Evolutionary conservation across 2,888 invertebrate genomes (phyloP), one percentile per base, ranked within the genome.

Genomic region (Cerastoderma edule): DNA sequence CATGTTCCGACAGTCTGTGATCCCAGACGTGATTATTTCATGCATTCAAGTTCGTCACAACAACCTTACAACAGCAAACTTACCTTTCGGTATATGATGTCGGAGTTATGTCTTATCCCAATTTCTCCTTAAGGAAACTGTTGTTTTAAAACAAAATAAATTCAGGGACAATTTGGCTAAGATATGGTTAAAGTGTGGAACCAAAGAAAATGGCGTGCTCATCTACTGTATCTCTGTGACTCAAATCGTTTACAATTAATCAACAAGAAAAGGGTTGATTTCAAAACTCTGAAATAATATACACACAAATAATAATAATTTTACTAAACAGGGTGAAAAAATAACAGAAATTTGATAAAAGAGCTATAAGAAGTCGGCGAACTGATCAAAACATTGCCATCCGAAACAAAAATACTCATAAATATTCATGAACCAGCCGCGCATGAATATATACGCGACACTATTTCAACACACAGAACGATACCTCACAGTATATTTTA

Each of bases 201-300:
- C 74, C 67, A 53, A 77, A 79, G 72, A 75, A 75, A 75, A 79
- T 79, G 79, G 79, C 79, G 79, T 79, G 75, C 66, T 68, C 64
- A 54, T 74, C 64, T 39, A 54, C 53, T 68, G n/a, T 50, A 50
- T 50, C 22, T 56, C 6, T 56, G 32, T 13, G 56, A 30, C 32
- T 60, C 10, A 60, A 39, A 60, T 39, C n/a, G n/a, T n/a, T n/a
- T 60, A 39, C 24, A 60, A 60, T 60, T 27, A 60, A 60, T 60
- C 39, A 1, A 39, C 35, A 60, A 8, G 22, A 60, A 33, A 22
- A 27, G 13, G 24, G 28, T 24, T 39, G 13, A 19, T 60, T 24
- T 16, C 27, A 33, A 13, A 60, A 19, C 16, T 54, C 54, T 22
- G 28, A 32, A 56, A 35, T 46, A 57, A 44, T n/a, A n/a, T 57